Evolutionary conservation across 2,797 vertebrate species (phyloP).

Genomic region (Strix occidentalis): DNA sequence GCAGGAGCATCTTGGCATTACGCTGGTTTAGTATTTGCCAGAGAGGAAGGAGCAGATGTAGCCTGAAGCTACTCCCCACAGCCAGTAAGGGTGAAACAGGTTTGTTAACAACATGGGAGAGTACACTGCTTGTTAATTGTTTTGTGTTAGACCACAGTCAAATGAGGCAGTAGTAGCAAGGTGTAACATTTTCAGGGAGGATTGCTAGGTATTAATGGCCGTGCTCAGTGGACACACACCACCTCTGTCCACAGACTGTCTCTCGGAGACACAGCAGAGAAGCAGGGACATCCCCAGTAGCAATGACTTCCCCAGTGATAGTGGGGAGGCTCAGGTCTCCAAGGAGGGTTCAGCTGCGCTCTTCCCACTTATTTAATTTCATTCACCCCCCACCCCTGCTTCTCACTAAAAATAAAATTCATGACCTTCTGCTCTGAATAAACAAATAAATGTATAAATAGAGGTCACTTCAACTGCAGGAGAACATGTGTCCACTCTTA

Average conservation of each 20-base stretch:
- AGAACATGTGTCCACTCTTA: background rate
- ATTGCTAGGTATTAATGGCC: background rate
- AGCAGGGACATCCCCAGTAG: rapidly evolving
- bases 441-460: background rate
- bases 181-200: background rate
- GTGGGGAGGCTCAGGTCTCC: background rate
- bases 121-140: background rate
- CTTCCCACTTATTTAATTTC: background rate
- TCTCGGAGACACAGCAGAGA: background rate
- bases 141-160: background rate
- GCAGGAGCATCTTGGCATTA: background rate
- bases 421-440: background rate
- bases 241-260: background rate
- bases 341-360: background rate
- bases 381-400: background rate
- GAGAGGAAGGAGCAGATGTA: background rate
- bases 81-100: rapidly evolving
- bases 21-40: background rate
- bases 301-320: background rate
- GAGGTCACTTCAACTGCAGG: background rate
- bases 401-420: background rate
- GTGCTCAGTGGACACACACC: rapidly evolving
- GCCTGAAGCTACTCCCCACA: background rate
- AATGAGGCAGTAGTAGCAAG: rapidly evolving
- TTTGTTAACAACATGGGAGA: rapidly evolving